Base-by-base conservation (phyloP, 2,888 invertebrate genomes). In the Nemotelus nigrinus region DNA sequence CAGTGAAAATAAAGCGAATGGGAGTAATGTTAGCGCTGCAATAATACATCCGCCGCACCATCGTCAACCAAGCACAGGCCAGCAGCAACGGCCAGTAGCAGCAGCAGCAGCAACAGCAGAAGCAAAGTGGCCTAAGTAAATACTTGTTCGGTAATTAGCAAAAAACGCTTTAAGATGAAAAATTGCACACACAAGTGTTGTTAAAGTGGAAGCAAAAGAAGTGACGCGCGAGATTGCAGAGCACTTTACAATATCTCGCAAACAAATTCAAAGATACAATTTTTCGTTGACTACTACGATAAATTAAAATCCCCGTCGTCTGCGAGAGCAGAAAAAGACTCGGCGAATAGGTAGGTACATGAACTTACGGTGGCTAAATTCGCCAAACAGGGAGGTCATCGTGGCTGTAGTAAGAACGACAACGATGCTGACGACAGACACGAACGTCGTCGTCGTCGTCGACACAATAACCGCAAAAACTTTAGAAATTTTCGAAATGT, bases 141-240 rank as follows among this genome's bases (percentile, higher is more conserved):
- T 74, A 63, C 74, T 74, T 74, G 74, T 74, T 48, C 48, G 48
- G 41, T 74, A 74, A 74, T 74, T 74, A 74, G 74, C 74, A 74
- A 74, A 74, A 74, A 74, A 74, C 41, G 50, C 25, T 72, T 60
- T 43, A 74, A 63, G 50, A 74, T 74, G 74, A 74, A 74, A 74
- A 74, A 74, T 74, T 74, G 74, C 74, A 57, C 43, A 41, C 57
- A 63, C 70, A 70, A 55, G 53, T 70, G 55, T 10, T 70, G 70
- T 53, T 50, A 43, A 41, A n/a, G 70, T 70, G 67, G 48, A 58
- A n/a, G 58, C 44, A 45, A 44, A n/a, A 72, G 58, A 58, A 72
- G 58, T 47, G 45, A 58, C 58, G 72, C 25, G 25, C 25, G 25
- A 25, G 53, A 72, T 72, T 57, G 72, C 58, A 58, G 58, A 72